phyloP scores from a whole-genome alignment of 2,797 vertebrate species.

The Rhodeus uyekii region DNA sequence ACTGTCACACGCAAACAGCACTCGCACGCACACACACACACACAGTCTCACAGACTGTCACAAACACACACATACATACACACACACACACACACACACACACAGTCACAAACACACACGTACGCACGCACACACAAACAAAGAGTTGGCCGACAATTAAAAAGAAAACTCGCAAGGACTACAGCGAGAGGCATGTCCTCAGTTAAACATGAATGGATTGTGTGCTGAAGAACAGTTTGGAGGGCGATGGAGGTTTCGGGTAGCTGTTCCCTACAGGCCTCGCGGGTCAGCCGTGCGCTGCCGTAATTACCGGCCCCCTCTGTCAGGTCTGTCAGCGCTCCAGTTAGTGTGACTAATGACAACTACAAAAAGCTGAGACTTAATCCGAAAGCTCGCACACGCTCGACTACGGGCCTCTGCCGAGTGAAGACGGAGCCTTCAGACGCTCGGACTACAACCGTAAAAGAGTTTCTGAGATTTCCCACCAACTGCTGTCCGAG shows the following conservation, averaged over 20 bases:
- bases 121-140: constrained; percentile 2
- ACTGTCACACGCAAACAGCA: too few relatives aligned
- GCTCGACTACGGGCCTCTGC: background rate
- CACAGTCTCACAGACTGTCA: too few relatives aligned
- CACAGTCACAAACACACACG: too few relatives aligned
- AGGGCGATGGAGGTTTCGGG: background rate
- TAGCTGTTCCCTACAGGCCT: constrained; percentile 13
- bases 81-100: too few relatives aligned
- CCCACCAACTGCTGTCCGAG: background rate
- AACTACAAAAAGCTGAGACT: constrained; percentile 18
- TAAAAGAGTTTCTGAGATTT: background rate
- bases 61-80: too few relatives aligned
- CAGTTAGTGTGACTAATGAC: constrained; percentile 50
- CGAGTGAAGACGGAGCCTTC: background rate
- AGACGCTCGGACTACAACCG: background rate
- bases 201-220: background rate
- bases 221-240: background rate
- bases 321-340: background rate
- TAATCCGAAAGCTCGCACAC: constrained; percentile 9
- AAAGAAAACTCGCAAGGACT: background rate
- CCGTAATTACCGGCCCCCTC: constrained; percentile 38
- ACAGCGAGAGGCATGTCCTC: background rate
- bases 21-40: too few relatives aligned
- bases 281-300: background rate
- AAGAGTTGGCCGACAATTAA: background rate